These are phyloP conservation scores for Odontophorus gujanensis DNA, from an alignment of 2,113 vertebrate genomes.

Conservation along the genomic window DNA sequence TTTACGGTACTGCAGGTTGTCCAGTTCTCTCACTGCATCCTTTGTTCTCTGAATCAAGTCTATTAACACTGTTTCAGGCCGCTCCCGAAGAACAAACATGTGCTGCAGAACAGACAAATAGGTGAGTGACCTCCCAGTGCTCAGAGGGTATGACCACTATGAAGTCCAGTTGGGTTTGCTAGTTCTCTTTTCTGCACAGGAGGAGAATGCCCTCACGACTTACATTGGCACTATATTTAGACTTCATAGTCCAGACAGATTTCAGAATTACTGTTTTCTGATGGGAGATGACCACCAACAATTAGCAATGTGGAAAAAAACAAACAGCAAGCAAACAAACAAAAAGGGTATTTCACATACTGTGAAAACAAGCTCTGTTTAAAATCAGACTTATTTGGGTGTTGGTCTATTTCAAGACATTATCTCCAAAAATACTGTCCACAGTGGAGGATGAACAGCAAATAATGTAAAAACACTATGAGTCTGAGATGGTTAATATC, in stretches of 20 bases:
- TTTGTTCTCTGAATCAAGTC: slow-evolving; percentile 98
- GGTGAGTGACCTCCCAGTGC: neutral
- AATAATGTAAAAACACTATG: neutral
- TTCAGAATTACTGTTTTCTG: neutral
- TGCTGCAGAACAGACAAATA: slow-evolving; percentile 80
- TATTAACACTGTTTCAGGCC: slow-evolving; percentile 94
- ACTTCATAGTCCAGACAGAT: neutral
- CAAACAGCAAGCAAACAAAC: neutral
- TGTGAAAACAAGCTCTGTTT: neutral
- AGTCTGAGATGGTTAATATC: neutral
- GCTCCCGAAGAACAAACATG: slow-evolving; percentile 94
- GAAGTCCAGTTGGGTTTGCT: neutral
- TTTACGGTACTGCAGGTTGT: slow-evolving; percentile 99
- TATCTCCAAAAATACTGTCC: neutral
- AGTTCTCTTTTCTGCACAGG: neutral
- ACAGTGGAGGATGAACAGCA: neutral
- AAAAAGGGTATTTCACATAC: neutral
- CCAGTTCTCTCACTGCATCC: slow-evolving; percentile 96
- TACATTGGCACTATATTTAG: neutral
- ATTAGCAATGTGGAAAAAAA: neutral
- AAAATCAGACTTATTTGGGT: neutral
- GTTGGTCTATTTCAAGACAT: neutral
- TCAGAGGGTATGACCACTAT: neutral
- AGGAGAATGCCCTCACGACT: neutral
- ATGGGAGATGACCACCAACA: neutral